Evolutionary conservation across 2,113 vertebrate genomes (phyloP), one percentile per base, ranked within the genome.

Genomic region (Nothocercus julius): DNA sequence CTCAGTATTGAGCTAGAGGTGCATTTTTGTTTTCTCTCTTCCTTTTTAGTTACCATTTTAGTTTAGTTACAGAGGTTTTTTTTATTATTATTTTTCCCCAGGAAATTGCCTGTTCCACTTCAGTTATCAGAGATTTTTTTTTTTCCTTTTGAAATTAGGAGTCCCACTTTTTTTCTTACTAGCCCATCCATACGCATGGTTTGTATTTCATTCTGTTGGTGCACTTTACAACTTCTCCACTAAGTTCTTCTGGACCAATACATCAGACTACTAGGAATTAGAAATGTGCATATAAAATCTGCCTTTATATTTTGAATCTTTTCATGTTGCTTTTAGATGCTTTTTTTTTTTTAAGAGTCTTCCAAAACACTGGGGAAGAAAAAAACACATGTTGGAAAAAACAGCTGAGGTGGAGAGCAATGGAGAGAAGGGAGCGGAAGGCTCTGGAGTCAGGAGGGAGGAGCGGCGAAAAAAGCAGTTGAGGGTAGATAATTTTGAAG

Each of bases 251-350:
- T 27, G 28, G 30, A 69, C 34, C 18, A 75, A 54, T 78, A 63
- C 3, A 24, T 40, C 19, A 34, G 40, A 36, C 28, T 70, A 11
- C 44, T 84, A 42, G 42, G 61, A 74, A 70, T 87, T 44, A 70
- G 51, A 87, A 75, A 53, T n/a, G 6, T 21, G 27, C 9, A 9
- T 70, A 34, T 51, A 68, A 34, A 82, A 64, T 64, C 2, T 68
- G 5, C 4, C 13, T 61, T 68, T 85, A 5, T 79, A 45, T 75
- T 49, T 67, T 51, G 45, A 9, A 87, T 11, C 76, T 87, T 90
- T 72, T 21, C 17, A 3, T 0, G 0, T 67, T 79, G 27, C n/a
- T 5, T 72, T 22, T 19, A 3, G 63, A 34, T 3, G 3, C 30
- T 73, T 68, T 74, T 76, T 73, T 68, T 74, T 76, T 79, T 75